Base-by-base conservation (phyloP, 2,888 invertebrate genomes). In the Mesorhabditis belari region DNA sequence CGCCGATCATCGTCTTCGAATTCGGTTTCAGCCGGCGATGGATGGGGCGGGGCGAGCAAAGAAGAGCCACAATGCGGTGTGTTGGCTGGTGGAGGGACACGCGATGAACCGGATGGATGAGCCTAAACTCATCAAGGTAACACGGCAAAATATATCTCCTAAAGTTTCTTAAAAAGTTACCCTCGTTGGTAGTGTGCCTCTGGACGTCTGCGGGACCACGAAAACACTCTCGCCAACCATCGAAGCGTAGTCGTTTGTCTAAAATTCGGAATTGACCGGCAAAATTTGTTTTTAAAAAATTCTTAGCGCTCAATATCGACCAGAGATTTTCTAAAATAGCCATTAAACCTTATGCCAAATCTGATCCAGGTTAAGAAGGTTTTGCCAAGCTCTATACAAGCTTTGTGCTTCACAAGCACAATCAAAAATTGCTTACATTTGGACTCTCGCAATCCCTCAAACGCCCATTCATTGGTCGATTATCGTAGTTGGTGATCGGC, bases 191-290 rank as follows among this genome's bases (percentile, higher is more conserved):
- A 35, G 12, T n/a, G n/a, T 35, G n/a, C 12, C 44, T 35, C 44
- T n/a, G n/a, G n/a, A n/a, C n/a, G n/a, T n/a, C n/a, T n/a, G n/a
- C n/a, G n/a, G n/a, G n/a, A n/a, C n/a, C n/a, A n/a, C n/a, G 25
- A 58, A 44, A 23, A 51, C 50, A 12, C 59, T 59, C 44, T 35
- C 67, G 4, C 70, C 72, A 24, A 76, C 70, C 76, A 76, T 76
- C 52, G 76, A 76, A 2, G 76, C 76, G 63, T 76, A 76, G 55
- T 76, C 76, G 53, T 76, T 74, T 17, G 75, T 76, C 70, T 67
- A 52, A 44, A 63, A 58, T 17, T n/a, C n/a, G 35, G 24, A 12
- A 51, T 23, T 0, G 12, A 28, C 52, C 24, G 44, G n/a, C 12
- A 35, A 35, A 17, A 35, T n/a, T 35, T 35, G 44, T 35, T 35